Base-by-base conservation (phyloP, 2,113 vertebrate species). In the Chrysemys picta region DNA sequence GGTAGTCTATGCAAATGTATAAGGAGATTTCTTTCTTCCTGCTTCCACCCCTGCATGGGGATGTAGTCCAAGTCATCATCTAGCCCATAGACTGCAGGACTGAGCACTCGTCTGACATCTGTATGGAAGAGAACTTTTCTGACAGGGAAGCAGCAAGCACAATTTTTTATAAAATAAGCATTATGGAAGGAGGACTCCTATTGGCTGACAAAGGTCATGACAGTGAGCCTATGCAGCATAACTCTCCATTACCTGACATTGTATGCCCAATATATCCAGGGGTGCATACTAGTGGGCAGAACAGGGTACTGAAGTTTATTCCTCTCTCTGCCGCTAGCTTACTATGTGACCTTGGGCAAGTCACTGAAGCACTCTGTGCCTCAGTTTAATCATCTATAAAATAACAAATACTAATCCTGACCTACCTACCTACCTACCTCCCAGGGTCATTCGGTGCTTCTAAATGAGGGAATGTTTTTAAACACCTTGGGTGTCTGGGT, bases 291-390 rank as follows among this genome's bases (percentile, higher is more conserved):
- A n/a, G 25, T 8, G 80, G 29, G 38, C 57, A 52, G 24, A 87
- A 54, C 1, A 19, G 24, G 45, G 80, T 62, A 24, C 76, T 10
- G 25, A 10, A 90, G 49, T 10, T 4, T 52, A 38, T 80, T 80
- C 22, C 82, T 89, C 80, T 25, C n/a, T 22, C 21, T 38, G 29
- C 8, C 52, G 45, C 6, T 14, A 59, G 8, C 6, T 92, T 52
- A 42, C 78, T 27, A 6, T 2, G 6, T 31, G n/a, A 42, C 45
- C 22, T 86, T 80, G 0, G 1, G 16, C 0, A 4, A 53, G 87
- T 89, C 62, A 31, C 45, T 84, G 79, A 31, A 65, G 56, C 0
- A 0, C 6, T 80, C 14, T 27, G 56, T 56, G 22, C 1, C 56
- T 84, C 72, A 0, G 6, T 1, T 9, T 57, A 42, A 38, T 75